phyloP scores from a whole-genome alignment of 1,140 invertebrate genomes.

The Eciton burchellii region DNA sequence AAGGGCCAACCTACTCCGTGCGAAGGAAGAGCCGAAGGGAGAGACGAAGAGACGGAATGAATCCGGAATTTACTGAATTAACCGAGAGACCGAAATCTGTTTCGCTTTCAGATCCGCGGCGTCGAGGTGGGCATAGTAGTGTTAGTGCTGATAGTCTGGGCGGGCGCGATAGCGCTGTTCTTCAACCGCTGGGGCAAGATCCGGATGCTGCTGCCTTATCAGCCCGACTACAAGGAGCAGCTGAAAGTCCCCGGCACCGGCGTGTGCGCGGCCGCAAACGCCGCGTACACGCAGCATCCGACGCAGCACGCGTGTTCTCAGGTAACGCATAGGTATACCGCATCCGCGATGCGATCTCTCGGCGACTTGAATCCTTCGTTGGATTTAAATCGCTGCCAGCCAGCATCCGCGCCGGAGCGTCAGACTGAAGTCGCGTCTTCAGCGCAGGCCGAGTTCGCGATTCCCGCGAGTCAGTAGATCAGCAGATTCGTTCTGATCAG shows the following conservation, averaged over 20 bases:
- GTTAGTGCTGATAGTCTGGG: slow-evolving; percentile 94
- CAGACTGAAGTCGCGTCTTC: too few relatives aligned
- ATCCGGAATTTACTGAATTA: slow-evolving; percentile 53
- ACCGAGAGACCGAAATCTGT: slow-evolving; percentile 2
- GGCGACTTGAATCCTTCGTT: not conserved
- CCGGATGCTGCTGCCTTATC: slow-evolving; percentile 95
- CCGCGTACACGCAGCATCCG: slow-evolving; percentile 82
- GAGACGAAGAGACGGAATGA: too few relatives aligned
- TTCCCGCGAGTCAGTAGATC: too few relatives aligned
- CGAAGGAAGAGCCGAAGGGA: too few relatives aligned
- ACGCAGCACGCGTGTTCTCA: slow-evolving; percentile 87
- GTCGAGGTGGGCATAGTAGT: slow-evolving; percentile 95
- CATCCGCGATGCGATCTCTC: not conserved
- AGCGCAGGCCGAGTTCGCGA: too few relatives aligned
- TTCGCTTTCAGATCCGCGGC: slow-evolving; percentile 89
- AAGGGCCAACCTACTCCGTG: too few relatives aligned
- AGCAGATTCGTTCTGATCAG: too few relatives aligned
- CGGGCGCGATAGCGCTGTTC: slow-evolving; percentile 94
- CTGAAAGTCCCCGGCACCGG: slow-evolving; percentile 92
- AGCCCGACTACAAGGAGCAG: slow-evolving; percentile 95
- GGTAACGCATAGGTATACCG: slow-evolving; percentile 81
- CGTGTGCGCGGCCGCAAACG: slow-evolving; percentile 88
- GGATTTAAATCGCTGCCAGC: not conserved
- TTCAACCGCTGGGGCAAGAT: slow-evolving; percentile 97
- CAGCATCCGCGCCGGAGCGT: not conserved